These are phyloP conservation scores for Metopolophium dirhodum DNA, from an alignment of 1,140 invertebrate genomes.

Conservation along the genomic window DNA sequence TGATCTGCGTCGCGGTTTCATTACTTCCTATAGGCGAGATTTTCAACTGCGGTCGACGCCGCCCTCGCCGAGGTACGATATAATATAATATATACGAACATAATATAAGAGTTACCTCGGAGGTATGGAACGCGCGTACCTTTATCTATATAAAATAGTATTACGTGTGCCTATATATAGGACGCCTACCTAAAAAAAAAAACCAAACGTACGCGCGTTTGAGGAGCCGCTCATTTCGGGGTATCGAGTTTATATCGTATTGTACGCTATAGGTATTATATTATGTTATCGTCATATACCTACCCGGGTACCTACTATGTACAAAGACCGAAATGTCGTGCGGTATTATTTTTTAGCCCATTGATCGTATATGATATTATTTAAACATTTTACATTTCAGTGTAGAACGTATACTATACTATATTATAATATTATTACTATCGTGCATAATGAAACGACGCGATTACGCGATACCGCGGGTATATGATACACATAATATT, in stretches of 20 bases:
- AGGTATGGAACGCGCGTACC: not conserved
- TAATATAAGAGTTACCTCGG: not conserved
- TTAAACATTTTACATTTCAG: not conserved
- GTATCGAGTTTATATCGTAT: not conserved
- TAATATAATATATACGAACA: not conserved
- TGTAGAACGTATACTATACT: not conserved
- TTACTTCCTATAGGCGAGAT: not conserved
- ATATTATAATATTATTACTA: not conserved
- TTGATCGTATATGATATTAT: not conserved
- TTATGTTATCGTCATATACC: too few species aligned
- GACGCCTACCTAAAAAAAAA: not conserved
- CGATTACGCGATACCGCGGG: not conserved
- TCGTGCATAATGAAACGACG: not conserved
- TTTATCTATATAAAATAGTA: not conserved
- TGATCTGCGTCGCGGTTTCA: slow-evolving; percentile 37
- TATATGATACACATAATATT: not conserved
- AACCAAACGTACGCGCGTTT: not conserved
- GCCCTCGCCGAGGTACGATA: not conserved
- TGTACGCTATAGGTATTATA: not conserved
- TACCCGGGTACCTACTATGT: too few species aligned
- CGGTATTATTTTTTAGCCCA: not conserved
- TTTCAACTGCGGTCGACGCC: not conserved
- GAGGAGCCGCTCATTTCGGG: not conserved
- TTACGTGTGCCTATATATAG: not conserved
- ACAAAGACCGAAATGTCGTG: not conserved